phyloP scores from a whole-genome alignment of 2,797 vertebrate species.

The Lerista edwardsae region DNA sequence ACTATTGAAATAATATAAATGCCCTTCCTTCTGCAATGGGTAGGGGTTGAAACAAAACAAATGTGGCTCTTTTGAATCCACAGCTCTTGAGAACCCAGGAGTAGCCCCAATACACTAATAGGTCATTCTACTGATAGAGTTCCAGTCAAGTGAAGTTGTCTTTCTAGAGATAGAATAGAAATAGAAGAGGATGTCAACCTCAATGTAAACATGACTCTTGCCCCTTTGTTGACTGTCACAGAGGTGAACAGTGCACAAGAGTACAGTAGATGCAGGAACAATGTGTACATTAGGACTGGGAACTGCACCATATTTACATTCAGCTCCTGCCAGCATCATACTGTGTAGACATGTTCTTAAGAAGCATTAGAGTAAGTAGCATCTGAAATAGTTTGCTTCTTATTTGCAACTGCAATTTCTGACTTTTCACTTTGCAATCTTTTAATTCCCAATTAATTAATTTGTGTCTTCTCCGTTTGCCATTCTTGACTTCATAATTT shows the following conservation, averaged over 20 bases:
- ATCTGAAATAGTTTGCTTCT: constrained; percentile 21
- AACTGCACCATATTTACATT: background rate
- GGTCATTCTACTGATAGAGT: background rate
- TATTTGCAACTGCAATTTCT: constrained; percentile 32
- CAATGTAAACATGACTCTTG: background rate
- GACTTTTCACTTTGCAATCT: constrained; percentile 21
- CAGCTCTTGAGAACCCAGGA: background rate
- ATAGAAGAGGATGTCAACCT: background rate
- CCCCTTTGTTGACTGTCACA: background rate
- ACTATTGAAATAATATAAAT: background rate
- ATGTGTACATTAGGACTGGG: too few relatives aligned
- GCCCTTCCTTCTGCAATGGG: background rate
- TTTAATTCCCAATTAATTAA: constrained; percentile 48
- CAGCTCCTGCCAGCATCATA: too few relatives aligned
- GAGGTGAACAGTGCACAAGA: background rate
- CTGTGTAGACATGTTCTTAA: constrained; percentile 8
- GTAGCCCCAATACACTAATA: background rate
- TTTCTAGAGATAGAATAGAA: background rate
- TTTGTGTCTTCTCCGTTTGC: constrained; percentile 34
- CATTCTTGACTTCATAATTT: constrained; percentile 46
- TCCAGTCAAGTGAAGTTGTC: background rate
- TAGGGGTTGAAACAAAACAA: background rate
- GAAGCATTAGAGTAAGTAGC: constrained; percentile 8
- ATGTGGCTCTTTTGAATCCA: background rate
- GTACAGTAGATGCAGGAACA: background rate